Base-by-base conservation (phyloP, 2,888 invertebrate genomes). In the Electrophaes corylata region DNA sequence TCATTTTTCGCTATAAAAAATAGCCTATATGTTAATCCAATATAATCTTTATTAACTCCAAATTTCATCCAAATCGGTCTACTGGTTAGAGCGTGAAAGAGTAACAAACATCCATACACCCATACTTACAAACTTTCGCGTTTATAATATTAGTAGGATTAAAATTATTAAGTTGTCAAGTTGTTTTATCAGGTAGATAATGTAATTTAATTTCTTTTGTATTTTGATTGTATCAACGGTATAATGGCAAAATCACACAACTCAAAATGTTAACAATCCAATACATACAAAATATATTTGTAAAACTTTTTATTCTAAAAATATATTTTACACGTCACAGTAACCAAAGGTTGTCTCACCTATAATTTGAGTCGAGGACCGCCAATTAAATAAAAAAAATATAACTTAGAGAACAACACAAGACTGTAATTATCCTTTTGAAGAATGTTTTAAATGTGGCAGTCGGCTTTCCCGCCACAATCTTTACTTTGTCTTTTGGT, bases 341-440 rank as follows among this genome's bases (percentile, higher is more conserved):
- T 59, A 40, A 72, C 60, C 65, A 72, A 79, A 74, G 73, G 72
- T 72, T 77, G 81, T 79, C 76, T 78, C 73, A 57, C 52, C 60
- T 75, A 69, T 81, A 80, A 80, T 83, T 83, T 76, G 70, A 76
- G 67, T 64, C 67, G 66, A 66, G 70, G 76, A 78, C 78, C 77
- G 67, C 71, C 83, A 85, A 83, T 85, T 84, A 85, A 69, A 68
- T 71, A 55, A 64, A 62, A 58, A 61, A 64, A 81, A 73, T 79
- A 83, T 76, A 81, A 76, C 62, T 79, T 78, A 72, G 72, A 70
- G 74, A 72, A 71, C 64, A 72, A 63, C 64, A 50, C 60, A 67
- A 60, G 57, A 62, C 62, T 71, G 73, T 84, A 83, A 84, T 84
- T 83, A 83, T 78, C 73, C 71, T 76, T 73, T 70, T 73, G 62